Percentiles rank a stretch among this genome's conserved stretches.
These are phyloP conservation scores for Bombus breviceps DNA, from an alignment of 1,140 invertebrate genomes.

Conservation along the genomic window DNA sequence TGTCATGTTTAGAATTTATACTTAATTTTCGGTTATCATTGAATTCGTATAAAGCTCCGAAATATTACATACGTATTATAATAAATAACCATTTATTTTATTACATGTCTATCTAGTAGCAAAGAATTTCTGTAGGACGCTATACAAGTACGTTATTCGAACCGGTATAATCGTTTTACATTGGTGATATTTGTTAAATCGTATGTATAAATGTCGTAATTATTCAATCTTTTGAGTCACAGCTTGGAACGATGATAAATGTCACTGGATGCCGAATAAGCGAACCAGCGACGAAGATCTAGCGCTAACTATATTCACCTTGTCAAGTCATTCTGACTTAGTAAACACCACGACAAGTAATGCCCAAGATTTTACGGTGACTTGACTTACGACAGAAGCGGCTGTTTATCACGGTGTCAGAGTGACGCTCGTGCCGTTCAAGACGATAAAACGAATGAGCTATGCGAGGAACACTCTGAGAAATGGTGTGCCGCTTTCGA, in stretches of 20 bases:
- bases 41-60: too few species aligned
- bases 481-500: conserved; percentile 62
- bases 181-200: conserved; percentile 21
- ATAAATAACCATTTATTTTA: too few species aligned
- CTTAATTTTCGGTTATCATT: too few species aligned
- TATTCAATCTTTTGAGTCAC: conserved; percentile 36
- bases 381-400: conserved; percentile 69
- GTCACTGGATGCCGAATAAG: conserved; percentile 35
- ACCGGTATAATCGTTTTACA: background rate
- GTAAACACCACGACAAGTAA: conserved; percentile 62
- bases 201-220: conserved; percentile 17
- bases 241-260: conserved; percentile 45
- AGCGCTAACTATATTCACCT: conserved; percentile 55
- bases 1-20: too few species aligned
- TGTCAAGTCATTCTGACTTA: conserved; percentile 60
- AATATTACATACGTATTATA: too few species aligned
- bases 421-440: conserved; percentile 60
- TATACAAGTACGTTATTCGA: background rate
- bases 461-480: conserved; percentile 67
- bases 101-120: too few species aligned
- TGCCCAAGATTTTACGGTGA: conserved; percentile 64
- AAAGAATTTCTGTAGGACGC: too few species aligned
- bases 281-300: conserved; percentile 53
- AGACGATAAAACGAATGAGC: conserved; percentile 72
- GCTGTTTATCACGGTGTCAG: conserved; percentile 69